Base-by-base conservation (phyloP, 2,797 vertebrate genomes). In the Eremophila alpestris region DNA sequence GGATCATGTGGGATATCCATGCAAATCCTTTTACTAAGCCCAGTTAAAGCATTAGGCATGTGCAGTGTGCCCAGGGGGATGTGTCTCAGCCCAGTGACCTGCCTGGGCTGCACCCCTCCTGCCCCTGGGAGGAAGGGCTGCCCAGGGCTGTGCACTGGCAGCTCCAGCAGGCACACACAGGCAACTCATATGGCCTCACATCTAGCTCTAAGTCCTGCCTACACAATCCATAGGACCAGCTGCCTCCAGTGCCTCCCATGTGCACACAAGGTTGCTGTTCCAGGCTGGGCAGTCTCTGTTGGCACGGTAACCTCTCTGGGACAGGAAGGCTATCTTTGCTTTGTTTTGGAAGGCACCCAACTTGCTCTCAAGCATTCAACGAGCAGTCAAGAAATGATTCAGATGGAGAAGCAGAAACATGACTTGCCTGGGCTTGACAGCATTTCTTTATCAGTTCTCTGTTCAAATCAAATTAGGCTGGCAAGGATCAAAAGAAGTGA, bases 261-360 rank as follows among this genome's bases (percentile, higher is more conserved):
- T 0, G 7, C 40, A 13, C 11, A 2, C 43, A 29, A 45, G 49
- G 52, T 63, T 79, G 87, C 55, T 82, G 3, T 64, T 64, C 41
- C 46, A 22, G 4, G 21, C 87, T 62, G 81, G 54, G 83, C 10
- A 93, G 79, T 68, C 91, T 92, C 82, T 96, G 83, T 43, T 80
- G 74, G 89, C 74, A 77, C 36, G 34, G 71, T 62, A 90, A 87
- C 85, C 75, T 90, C 93, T 89, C 75, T 80, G 86, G 86, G 80
- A 94, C 75, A 82, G 67, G 63, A 63, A 95, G 60, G 88, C 80
- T 94, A 88, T 95, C 94, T 94, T 58, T 81, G 64, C 85, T 94
- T 95, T 89, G 75, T 71, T 94, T 95, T 96, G 94, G 94, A 96
- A 95, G 74, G 91, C 83, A 11, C 78, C 80, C 81, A 96, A 67